A percentile compares a stretch with the other conserved stretches of the same genome.
Conservation (phyloP, 2,113 vertebrate species). For the Eurypyga helias region DNA sequence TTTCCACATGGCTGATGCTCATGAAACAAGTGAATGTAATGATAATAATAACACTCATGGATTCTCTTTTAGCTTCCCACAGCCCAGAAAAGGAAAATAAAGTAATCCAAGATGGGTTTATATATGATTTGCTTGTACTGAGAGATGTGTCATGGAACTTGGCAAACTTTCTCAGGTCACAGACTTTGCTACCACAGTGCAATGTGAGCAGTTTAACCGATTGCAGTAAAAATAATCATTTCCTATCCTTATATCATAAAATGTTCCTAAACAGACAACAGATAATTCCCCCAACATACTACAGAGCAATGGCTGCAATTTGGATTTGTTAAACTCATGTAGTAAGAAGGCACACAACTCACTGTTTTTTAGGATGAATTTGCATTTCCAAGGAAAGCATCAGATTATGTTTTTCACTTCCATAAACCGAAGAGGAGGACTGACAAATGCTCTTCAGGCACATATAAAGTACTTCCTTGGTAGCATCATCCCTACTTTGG, state of each 20-base stretch:
- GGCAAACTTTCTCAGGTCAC: constrained; percentile 43
- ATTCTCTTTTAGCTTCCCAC: constrained; percentile 37
- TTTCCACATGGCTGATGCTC: background rate
- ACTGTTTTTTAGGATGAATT: background rate
- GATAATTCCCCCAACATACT: background rate
- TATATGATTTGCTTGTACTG: constrained; percentile 1
- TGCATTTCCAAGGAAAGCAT: background rate
- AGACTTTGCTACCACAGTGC: background rate
- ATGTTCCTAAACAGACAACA: background rate
- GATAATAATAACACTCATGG: background rate
- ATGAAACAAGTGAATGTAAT: constrained; percentile 14
- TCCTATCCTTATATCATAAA: background rate
- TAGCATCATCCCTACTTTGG: background rate
- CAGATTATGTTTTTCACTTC: background rate
- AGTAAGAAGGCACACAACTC: background rate
- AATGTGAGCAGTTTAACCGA: background rate
- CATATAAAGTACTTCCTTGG: background rate
- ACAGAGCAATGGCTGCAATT: background rate
- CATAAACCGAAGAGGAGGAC: background rate
- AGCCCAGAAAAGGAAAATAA: constrained; percentile 22
- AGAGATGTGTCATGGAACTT: constrained; percentile 59
- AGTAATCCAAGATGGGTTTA: constrained; percentile 24
- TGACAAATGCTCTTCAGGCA: background rate
- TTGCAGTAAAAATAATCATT: constrained; percentile 25
- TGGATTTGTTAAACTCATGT: background rate